Conservation (phyloP, 2,888 invertebrate species). For the Rhamphomyia laevipes region DNA sequence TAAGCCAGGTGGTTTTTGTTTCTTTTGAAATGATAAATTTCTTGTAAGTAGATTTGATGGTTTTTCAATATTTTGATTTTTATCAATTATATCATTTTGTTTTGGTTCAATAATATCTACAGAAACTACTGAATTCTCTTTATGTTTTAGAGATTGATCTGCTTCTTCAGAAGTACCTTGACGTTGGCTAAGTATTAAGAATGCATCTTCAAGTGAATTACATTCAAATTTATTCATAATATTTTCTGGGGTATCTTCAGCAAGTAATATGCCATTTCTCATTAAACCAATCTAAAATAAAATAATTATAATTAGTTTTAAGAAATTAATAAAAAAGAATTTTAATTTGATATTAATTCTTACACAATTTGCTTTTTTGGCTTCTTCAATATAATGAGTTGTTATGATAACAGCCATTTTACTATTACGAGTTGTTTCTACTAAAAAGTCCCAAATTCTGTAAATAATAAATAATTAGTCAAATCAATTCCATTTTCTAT, state of each 20-base stretch:
- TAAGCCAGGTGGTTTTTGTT: conserved; percentile 12
- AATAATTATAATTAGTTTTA: background rate
- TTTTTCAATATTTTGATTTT: conserved; percentile 19
- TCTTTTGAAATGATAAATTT: conserved; percentile 8
- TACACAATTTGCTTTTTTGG: conserved; percentile 68
- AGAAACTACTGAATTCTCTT: background rate
- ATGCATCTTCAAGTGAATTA: conserved; percentile 74
- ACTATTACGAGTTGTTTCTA: conserved; percentile 54
- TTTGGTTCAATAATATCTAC: conserved; percentile 22
- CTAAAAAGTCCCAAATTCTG: conserved; percentile 82
- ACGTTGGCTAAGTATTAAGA: conserved; percentile 61
- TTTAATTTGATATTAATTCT: conserved; percentile 20
- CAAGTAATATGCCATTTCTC: conserved; percentile 71
- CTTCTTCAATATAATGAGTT: conserved; percentile 91
- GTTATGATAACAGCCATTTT: conserved; percentile 80
- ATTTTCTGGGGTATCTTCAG: conserved; percentile 68
- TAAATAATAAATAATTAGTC: conserved; percentile 16
- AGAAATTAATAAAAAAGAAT: conserved; percentile 4
- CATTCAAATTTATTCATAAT: conserved; percentile 59
- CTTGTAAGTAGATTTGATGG: conserved; percentile 6
- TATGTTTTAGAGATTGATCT: background rate
- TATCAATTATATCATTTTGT: conserved; percentile 14
- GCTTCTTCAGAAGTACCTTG: conserved; percentile 34
- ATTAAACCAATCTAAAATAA: conserved; percentile 70
- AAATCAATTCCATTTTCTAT: background rate